Base-by-base conservation (phyloP, 1,140 invertebrate genomes). In the Brachionus manjavacas region DNA sequence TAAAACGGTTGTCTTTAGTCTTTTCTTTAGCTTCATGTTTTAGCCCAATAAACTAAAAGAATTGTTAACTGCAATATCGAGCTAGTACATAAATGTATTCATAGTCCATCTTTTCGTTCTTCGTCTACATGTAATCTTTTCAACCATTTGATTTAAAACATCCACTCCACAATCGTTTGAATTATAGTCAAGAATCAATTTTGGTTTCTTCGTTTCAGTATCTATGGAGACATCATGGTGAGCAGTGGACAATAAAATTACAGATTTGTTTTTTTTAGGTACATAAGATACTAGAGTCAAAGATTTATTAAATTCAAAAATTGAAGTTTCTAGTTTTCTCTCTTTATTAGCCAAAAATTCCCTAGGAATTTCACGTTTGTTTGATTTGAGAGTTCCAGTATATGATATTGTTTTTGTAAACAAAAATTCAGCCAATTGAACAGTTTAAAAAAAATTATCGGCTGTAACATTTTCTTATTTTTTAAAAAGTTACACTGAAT, bases 81-180 rank as follows among this genome's bases (percentile, higher is more conserved):
- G n/a, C n/a, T n/a, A n/a, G n/a, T n/a, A n/a, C n/a, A n/a, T n/a
- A n/a, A n/a, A n/a, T n/a, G n/a, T n/a, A n/a, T n/a, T n/a, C n/a
- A n/a, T n/a, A 28, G 86, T 84, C 86, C 86, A 87, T 49, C 86
- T 41, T 11, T 84, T 84, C 14, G 84, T 85, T 55, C 84, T 84
- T 84, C n/a, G n/a, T n/a, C n/a, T n/a, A n/a, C n/a, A n/a, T n/a
- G n/a, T n/a, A n/a, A n/a, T n/a, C n/a, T n/a, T 83, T 68, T 28
- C 39, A 52, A 85, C 76, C 49, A 86, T 39, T 31, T 85, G 49
- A 84, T 86, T 85, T 1, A 86, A 11, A 25, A 16, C 78, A 60
- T 85, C 83, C 14, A 86, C 85, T 16, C 78, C 85, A 49, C 66
- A 39, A 79, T 86, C 85, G 4, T 72, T 81, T 64, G 35, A 6